These are phyloP conservation scores for Drosophila fulvimacula DNA, from an alignment of 2,888 invertebrate species.

Conservation along the genomic window DNA sequence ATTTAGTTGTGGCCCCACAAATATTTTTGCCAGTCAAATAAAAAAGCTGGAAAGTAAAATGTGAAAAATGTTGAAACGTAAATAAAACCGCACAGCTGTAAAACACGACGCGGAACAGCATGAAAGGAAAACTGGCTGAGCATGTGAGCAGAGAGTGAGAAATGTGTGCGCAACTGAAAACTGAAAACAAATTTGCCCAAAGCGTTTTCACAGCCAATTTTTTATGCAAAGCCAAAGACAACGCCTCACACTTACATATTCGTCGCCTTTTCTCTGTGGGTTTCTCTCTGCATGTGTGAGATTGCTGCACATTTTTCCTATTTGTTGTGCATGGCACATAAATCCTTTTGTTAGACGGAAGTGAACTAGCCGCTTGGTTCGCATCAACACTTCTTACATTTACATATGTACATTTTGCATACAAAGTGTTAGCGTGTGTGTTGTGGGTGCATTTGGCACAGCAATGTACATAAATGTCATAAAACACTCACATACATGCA, in stretches of 20 bases:
- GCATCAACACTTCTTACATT: conserved; percentile 30
- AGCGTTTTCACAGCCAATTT: conserved; percentile 81
- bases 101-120: conserved; percentile 43
- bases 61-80: conserved; percentile 30
- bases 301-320: conserved; percentile 45
- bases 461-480: conserved; percentile 69
- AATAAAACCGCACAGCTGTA: conserved; percentile 28
- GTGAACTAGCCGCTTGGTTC: conserved; percentile 32
- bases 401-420: conserved; percentile 16
- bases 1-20: conserved; percentile 32
- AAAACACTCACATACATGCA: conserved; percentile 29
- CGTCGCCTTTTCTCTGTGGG: not conserved
- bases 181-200: conserved; percentile 74
- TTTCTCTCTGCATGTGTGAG: conserved; percentile 3
- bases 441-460: conserved; percentile 54
- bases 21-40: conserved; percentile 27
- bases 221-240: conserved; percentile 78
- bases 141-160: conserved; percentile 26
- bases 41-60: conserved; percentile 28
- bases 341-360: conserved; percentile 69
- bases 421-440: conserved; percentile 8
- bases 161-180: conserved; percentile 62
- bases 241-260: conserved; percentile 41
- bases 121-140: conserved; percentile 46
- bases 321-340: conserved; percentile 68